These are phyloP conservation scores for Erythrolamprus reginae DNA, from an alignment of 2,113 vertebrate genomes.

Conservation along the genomic window DNA sequence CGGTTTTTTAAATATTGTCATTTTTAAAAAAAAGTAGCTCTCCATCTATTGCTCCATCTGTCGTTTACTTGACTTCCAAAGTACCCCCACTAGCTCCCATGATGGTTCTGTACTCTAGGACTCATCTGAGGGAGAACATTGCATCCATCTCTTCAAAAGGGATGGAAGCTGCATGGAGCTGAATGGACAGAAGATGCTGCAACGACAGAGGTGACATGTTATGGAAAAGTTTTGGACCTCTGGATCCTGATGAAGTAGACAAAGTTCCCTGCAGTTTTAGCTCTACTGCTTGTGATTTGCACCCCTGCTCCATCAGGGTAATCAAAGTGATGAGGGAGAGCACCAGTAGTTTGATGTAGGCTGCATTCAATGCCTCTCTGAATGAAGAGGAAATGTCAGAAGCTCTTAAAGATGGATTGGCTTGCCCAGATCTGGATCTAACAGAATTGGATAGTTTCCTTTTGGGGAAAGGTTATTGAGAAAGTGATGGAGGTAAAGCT, in stretches of 20 bases:
- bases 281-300: background rate
- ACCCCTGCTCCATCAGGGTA: background rate
- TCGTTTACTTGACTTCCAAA: background rate
- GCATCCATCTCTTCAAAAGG: background rate
- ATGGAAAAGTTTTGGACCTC: background rate
- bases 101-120: background rate
- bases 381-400: background rate
- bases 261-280: background rate
- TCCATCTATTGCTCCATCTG: background rate
- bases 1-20: background rate
- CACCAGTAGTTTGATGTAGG: background rate
- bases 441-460: background rate
- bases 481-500: background rate
- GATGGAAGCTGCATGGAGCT: background rate
- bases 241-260: background rate
- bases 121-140: background rate
- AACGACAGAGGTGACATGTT: background rate
- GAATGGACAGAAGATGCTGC: background rate
- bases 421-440: background rate
- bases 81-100: background rate
- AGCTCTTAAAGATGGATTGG: background rate
- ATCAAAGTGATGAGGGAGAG: background rate
- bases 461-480: background rate
- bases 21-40: background rate
- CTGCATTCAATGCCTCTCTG: background rate